Evolutionary conservation across 2,888 invertebrate species (phyloP).

Genomic region (Polymixis lichenea): DNA sequence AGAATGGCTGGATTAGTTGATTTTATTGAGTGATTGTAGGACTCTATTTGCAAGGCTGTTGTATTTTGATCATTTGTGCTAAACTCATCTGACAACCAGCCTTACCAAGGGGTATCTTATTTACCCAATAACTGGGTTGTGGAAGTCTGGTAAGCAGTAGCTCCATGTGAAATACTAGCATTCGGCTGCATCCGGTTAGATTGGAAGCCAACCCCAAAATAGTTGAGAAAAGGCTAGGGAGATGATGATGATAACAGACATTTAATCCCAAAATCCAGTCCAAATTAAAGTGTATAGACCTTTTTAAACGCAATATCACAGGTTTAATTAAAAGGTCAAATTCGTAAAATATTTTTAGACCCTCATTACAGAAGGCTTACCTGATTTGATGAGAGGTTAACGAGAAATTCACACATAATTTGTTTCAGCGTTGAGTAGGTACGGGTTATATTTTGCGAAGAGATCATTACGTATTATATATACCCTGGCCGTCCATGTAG

Average conservation of each 20-base stretch:
- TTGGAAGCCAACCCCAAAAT: no score
- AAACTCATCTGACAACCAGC: neutral
- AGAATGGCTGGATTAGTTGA: neutral
- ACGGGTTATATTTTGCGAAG: neutral
- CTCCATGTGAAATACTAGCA: no score
- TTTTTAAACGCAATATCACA: slow-evolving; percentile 41
- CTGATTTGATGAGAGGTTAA: slow-evolving; percentile 26
- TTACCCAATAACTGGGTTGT: no score
- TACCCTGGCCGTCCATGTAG: neutral
- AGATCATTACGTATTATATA: neutral
- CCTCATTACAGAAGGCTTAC: slow-evolving; percentile 30
- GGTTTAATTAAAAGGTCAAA: slow-evolving; percentile 27
- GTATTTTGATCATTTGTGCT: neutral
- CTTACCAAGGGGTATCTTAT: no score
- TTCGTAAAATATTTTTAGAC: slow-evolving; percentile 35
- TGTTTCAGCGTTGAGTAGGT: neutral
- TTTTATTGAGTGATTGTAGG: neutral
- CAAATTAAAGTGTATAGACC: slow-evolving; percentile 24
- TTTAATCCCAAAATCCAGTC: slow-evolving; percentile 15
- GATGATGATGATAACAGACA: neutral
- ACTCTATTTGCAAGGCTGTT: neutral
- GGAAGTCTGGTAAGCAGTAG: no score
- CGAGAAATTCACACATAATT: slow-evolving; percentile 37
- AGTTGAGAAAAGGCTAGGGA: no score
- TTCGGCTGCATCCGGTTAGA: no score